phyloP scores from a whole-genome alignment of 2,888 invertebrate genomes.

The Megaustenia siamemsis region DNA sequence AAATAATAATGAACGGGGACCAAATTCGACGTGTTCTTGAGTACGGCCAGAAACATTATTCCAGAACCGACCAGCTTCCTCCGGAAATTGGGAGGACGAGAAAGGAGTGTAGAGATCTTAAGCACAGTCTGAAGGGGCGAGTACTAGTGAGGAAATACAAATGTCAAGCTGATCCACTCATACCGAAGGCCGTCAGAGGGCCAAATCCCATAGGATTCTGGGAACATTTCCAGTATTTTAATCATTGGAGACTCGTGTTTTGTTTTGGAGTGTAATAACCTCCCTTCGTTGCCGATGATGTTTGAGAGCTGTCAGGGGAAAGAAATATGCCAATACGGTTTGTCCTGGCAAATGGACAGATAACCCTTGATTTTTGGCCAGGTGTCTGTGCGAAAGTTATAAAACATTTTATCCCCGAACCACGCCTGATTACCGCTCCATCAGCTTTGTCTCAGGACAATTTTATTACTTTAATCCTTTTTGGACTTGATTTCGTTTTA shows the following conservation, averaged over 20 bases:
- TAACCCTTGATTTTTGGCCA: constrained; percentile 23
- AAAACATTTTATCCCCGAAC: background rate
- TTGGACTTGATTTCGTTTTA: background rate
- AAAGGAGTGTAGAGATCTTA: background rate
- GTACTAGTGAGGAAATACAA: background rate
- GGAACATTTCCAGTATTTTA: constrained; percentile 27
- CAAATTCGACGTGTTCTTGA: constrained; percentile 11
- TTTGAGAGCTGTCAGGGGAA: background rate
- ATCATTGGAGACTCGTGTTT: background rate
- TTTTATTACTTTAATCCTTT: background rate
- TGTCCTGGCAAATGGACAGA: constrained; percentile 40
- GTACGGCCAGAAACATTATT: background rate
- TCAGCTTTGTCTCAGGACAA: background rate
- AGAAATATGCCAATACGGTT: constrained; percentile 26
- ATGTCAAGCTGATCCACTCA: constrained; percentile 5
- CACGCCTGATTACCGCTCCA: background rate
- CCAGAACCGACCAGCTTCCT: background rate
- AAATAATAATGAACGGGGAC: background rate
- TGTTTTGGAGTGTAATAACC: constrained; percentile 28
- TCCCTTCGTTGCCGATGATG: background rate
- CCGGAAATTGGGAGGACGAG: background rate
- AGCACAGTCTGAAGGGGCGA: background rate
- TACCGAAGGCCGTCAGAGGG: background rate
- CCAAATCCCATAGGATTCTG: constrained; percentile 1
- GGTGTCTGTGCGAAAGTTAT: background rate